A percentile compares a stretch with the other conserved stretches of the same genome.
Conservation (phyloP, 2,113 vertebrate species). For the Shinisaurus crocodilurus region DNA sequence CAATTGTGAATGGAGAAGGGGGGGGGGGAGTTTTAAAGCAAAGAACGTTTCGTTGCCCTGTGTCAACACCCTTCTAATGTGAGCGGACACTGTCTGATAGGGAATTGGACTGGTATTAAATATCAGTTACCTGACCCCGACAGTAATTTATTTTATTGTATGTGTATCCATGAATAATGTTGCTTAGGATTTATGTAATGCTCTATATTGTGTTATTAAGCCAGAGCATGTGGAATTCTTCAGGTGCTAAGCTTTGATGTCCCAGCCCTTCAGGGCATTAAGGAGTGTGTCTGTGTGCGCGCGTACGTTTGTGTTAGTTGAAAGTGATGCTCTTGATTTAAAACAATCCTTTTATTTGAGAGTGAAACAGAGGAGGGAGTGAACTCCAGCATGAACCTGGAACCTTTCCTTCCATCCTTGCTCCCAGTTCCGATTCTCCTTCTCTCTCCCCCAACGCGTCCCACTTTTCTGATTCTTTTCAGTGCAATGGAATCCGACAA, state of each 20-base stretch:
- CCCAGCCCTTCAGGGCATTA: slow-evolving; percentile 68
- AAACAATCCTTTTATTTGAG: slow-evolving; percentile 64
- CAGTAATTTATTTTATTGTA: slow-evolving; percentile 73
- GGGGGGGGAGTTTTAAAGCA: slow-evolving; percentile 78
- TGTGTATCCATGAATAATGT: slow-evolving; percentile 69
- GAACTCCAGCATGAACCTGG: slow-evolving; percentile 69
- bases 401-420: slow-evolving; percentile 54
- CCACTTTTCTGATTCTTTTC: slow-evolving; percentile 57
- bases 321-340: slow-evolving; percentile 79
- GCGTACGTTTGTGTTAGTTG: slow-evolving; percentile 60
- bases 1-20: slow-evolving; percentile 75
- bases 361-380: slow-evolving; percentile 50
- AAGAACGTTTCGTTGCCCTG: slow-evolving; percentile 82
- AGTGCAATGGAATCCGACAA: slow-evolving; percentile 69
- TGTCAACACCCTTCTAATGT: slow-evolving; percentile 76
- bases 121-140: slow-evolving; percentile 76
- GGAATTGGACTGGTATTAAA: slow-evolving; percentile 65
- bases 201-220: slow-evolving; percentile 80
- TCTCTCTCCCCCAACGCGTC: slow-evolving; percentile 19
- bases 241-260: slow-evolving; percentile 85
- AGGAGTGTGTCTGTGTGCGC: slow-evolving; percentile 48
- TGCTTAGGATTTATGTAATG: slow-evolving; percentile 76
- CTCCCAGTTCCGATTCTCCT: slow-evolving; percentile 62
- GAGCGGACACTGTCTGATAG: slow-evolving; percentile 63
- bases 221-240: slow-evolving; percentile 75